Percentiles rank a stretch among this genome's conserved stretches.
phyloP scores from a whole-genome alignment of 2,113 vertebrate genomes.

The Tor tambroides region DNA sequence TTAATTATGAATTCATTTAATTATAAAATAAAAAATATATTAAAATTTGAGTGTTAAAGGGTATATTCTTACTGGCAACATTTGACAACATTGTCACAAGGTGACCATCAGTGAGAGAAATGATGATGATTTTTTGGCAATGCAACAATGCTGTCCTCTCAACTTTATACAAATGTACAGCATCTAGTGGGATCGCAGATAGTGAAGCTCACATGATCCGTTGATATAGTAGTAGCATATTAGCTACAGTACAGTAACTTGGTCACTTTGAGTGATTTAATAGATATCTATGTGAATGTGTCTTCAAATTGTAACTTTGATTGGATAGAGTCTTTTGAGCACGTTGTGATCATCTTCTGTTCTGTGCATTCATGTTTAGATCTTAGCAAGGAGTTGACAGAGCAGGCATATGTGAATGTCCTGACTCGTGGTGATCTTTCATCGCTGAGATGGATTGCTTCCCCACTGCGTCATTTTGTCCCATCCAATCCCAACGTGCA shows the following conservation, averaged over 20 bases:
- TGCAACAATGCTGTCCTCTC: no score
- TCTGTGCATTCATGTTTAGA: slow-evolving; percentile 67
- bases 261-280: neutral
- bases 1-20: no score
- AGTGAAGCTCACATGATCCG: neutral
- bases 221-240: neutral
- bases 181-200: neutral
- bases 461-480: slow-evolving; percentile 79
- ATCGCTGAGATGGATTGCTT: slow-evolving; percentile 90
- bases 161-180: no score
- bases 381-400: slow-evolving; percentile 76
- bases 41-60: no score
- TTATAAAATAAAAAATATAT: no score
- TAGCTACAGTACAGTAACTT: neutral
- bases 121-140: no score
- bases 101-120: no score
- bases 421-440: slow-evolving; percentile 94
- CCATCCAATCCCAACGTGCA: slow-evolving; percentile 63
- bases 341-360: slow-evolving; percentile 3
- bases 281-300: neutral
- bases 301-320: neutral
- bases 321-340: neutral
- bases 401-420: slow-evolving; percentile 88
- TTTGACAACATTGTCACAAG: no score
- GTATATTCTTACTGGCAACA: no score